These are phyloP conservation scores for Speoplatyrhinus poulsoni DNA, from an alignment of 2,113 vertebrate species.

Conservation along the genomic window DNA sequence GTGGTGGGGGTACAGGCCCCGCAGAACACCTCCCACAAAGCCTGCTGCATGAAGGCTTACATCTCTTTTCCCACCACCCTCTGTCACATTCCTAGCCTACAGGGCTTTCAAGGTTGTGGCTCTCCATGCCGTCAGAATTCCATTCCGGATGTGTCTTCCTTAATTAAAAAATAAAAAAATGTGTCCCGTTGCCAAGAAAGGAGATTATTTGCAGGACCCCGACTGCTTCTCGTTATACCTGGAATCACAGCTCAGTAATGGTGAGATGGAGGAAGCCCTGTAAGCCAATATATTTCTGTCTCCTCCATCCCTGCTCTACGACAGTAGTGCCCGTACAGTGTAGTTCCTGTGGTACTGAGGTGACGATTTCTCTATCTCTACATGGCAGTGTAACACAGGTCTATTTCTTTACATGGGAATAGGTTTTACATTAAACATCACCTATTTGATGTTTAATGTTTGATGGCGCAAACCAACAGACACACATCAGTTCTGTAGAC, in stretches of 20 bases:
- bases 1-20: too few relatives aligned
- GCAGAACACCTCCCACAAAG: too few relatives aligned
- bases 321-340: too few relatives aligned
- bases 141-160: not conserved
- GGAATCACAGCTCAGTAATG: conserved; percentile 36
- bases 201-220: conserved; percentile 40
- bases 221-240: conserved; percentile 36
- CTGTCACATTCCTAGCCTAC: conserved; percentile 51
- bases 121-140: not conserved
- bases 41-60: too few relatives aligned
- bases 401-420: too few relatives aligned
- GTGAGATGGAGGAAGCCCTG: conserved; percentile 3
- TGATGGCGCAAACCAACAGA: too few relatives aligned
- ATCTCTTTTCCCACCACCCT: not conserved
- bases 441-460: too few relatives aligned
- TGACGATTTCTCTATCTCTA: too few relatives aligned
- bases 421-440: too few relatives aligned
- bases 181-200: conserved; percentile 40
- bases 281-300: not conserved
- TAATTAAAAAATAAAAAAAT: not conserved
- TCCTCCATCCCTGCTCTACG: not conserved
- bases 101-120: conserved; percentile 69
- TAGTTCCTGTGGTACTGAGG: too few relatives aligned
- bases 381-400: too few relatives aligned
- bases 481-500: too few relatives aligned